Conservation (phyloP, 2,113 vertebrate species). For the Oxyruncus cristatus region DNA sequence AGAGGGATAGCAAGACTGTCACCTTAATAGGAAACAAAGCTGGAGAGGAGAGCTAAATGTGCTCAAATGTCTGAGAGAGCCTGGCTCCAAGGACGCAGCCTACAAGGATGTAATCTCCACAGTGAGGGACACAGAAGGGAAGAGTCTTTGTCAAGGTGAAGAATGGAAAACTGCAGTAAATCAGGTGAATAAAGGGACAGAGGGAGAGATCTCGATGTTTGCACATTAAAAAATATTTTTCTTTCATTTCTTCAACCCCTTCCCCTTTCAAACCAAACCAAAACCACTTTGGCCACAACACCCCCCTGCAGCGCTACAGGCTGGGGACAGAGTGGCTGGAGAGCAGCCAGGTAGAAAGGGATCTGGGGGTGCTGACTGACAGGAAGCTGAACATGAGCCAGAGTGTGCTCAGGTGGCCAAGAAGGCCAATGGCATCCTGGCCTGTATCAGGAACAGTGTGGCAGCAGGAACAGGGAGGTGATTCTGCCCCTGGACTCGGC, state of each 20-base stretch:
- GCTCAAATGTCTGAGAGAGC: neutral
- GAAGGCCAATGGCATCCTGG: too few species aligned
- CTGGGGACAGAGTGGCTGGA: too few species aligned
- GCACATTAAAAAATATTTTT: neutral
- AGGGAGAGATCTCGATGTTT: neutral
- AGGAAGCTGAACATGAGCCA: too few species aligned
- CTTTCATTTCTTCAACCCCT: neutral
- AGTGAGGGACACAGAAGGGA: neutral
- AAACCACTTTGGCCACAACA: too few species aligned
- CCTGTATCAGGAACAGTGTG: too few species aligned
- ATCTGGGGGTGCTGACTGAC: too few species aligned
- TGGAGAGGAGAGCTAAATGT: neutral
- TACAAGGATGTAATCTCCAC: neutral
- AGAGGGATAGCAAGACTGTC: neutral
- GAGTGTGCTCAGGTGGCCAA: too few species aligned
- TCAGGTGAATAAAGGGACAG: neutral
- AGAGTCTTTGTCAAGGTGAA: neutral
- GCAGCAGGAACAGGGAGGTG: too few species aligned
- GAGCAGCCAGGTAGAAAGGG: too few species aligned
- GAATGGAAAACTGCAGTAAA: neutral
- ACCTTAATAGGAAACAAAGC: neutral
- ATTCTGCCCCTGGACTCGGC: too few species aligned
- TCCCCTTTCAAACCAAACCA: too few species aligned
- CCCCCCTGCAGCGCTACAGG: too few species aligned
- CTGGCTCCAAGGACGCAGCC: neutral